Evolutionary conservation across 2,797 vertebrate species (phyloP).

Genomic region (Enteromius treurensis): DNA sequence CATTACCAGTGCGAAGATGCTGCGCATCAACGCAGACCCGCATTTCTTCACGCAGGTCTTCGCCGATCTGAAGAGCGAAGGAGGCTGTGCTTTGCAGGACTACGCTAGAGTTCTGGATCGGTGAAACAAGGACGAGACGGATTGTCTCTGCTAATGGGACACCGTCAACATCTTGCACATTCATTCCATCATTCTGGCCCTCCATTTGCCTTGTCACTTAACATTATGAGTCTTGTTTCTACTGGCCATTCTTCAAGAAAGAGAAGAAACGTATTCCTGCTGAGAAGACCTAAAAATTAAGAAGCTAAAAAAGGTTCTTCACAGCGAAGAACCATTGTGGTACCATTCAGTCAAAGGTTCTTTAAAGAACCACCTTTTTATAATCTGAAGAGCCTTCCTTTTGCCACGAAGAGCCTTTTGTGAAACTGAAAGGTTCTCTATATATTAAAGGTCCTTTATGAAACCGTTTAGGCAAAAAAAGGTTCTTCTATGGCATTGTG

Average conservation of each 20-base stretch:
- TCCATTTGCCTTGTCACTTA: slow-evolving; percentile 19
- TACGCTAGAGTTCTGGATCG: slow-evolving; percentile 79
- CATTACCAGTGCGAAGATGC: slow-evolving; percentile 82
- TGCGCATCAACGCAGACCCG: slow-evolving; percentile 85
- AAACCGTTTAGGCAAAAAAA: too few relatives aligned
- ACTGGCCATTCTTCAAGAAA: slow-evolving; percentile 11
- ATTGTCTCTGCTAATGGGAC: slow-evolving; percentile 27
- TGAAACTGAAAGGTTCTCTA: too few relatives aligned
- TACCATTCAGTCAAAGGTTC: too few relatives aligned
- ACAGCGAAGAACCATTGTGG: too few relatives aligned
- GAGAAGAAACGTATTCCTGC: background rate
- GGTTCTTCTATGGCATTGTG: too few relatives aligned
- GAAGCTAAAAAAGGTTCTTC: too few relatives aligned
- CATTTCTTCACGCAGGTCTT: slow-evolving; percentile 87
- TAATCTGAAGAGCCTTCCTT: too few relatives aligned
- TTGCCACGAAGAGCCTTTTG: too few relatives aligned
- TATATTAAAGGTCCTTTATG: too few relatives aligned
- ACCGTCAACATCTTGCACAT: slow-evolving; percentile 29
- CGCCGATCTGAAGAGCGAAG: slow-evolving; percentile 83
- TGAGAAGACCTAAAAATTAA: background rate
- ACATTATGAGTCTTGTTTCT: background rate
- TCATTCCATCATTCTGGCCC: slow-evolving; percentile 55
- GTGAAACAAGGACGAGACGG: slow-evolving; percentile 66
- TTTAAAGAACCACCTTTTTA: too few relatives aligned
- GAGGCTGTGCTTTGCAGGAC: slow-evolving; percentile 76